Base-by-base conservation (phyloP, 2,113 vertebrate species). In the Morphnarchus princeps region DNA sequence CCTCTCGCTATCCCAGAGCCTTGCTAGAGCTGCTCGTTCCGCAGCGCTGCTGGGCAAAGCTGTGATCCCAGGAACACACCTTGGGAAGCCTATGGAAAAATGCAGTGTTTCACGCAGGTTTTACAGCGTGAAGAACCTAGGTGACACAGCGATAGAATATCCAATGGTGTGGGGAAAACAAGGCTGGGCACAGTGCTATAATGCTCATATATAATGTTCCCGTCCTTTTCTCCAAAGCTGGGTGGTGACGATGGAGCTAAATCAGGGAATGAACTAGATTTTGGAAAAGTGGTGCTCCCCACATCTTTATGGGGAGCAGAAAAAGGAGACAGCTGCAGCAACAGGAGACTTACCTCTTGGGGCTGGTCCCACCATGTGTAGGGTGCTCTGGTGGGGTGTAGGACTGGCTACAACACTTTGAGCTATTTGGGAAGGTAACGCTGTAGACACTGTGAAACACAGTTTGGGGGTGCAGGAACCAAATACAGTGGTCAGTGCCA, bases 241-340 rank as follows among this genome's bases (percentile, higher is more conserved):
- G 2, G 3, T 17, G 28, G 9, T 34, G 45, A 55, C 12, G 73
- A 15, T 34, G 28, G 43, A 89, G 59, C 49, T 71, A 61, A 85
- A 76, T 7, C 7, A 8, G 38, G 50, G 58, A 57, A 57, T 1
- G 2, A 59, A 15, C 0, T 13, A 21, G 21, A 25, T 72, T 95
- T 90, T 65, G 31, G 47, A 43, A 89, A 85, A 34, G 4, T 47
- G 36, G 2, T 79, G 21, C 24, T 79, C 9, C 45, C 38, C 13
- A 11, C 0, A 0, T 24, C 24, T 10, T 82, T 49, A 18, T 9
- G 40, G 16, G 42, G 72, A 71, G 38, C 16, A 82, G 61, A 13
- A 72, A 85, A 63, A n/a, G 26, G 36, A 91, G 59, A 38, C 14
- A 50, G 24, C 16, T 0, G 0, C 8, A 4, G 28, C 47, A 84